Evolutionary conservation across 2,888 invertebrate species (phyloP).

Genomic region (Tetragnatha montana): DNA sequence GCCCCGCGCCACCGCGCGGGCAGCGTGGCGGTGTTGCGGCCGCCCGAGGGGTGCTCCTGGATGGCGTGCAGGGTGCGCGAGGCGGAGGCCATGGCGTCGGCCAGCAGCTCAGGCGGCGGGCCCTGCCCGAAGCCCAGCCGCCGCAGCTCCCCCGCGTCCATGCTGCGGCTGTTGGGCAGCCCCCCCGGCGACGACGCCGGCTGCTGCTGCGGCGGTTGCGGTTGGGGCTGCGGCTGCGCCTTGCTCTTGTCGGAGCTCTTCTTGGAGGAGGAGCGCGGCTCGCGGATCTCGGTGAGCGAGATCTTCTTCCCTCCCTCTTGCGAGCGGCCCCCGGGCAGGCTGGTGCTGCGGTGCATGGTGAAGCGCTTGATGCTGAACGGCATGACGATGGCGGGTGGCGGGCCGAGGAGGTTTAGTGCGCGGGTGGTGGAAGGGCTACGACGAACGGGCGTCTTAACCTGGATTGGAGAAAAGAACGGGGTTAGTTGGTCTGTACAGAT

Average conservation of each 20-base stretch:
- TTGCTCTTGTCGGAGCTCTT: slow-evolving; percentile 32
- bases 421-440: neutral
- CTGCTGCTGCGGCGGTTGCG: slow-evolving; percentile 3
- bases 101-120: slow-evolving; percentile 63
- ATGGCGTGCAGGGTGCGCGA: slow-evolving; percentile 49
- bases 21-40: slow-evolving; percentile 49
- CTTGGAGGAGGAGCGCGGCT: slow-evolving; percentile 38
- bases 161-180: slow-evolving; percentile 65
- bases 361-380: slow-evolving; percentile 72
- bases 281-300: slow-evolving; percentile 60
- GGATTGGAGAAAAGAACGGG: neutral
- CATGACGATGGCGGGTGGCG: slow-evolving; percentile 61
- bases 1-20: slow-evolving; percentile 66
- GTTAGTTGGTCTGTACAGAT: neutral
- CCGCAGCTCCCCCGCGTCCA: slow-evolving; percentile 64
- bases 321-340: slow-evolving; percentile 64
- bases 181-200: neutral
- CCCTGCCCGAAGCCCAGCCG: slow-evolving; percentile 58
- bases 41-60: slow-evolving; percentile 57
- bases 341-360: slow-evolving; percentile 72
- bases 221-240: slow-evolving; percentile 30
- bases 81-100: slow-evolving; percentile 61
- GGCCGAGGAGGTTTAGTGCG: slow-evolving; percentile 22
- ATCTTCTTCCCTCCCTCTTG: slow-evolving; percentile 67
- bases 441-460: neutral